Percentiles rank a stretch among this genome's conserved stretches.
Evolutionary conservation across 2,797 vertebrate species (phyloP).

Genomic region (Gymnothorax reevesii): DNA sequence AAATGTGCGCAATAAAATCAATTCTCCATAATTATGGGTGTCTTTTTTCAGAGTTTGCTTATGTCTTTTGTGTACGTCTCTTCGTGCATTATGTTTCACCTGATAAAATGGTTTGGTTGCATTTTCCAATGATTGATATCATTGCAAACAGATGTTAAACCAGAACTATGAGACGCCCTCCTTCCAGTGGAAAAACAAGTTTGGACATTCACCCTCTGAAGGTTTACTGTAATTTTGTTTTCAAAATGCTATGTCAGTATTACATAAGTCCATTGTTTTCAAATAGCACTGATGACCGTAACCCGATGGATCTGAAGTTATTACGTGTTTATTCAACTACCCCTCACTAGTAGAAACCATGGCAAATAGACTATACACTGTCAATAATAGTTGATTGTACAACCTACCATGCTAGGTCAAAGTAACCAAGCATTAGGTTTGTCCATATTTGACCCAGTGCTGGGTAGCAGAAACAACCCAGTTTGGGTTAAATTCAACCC

Average conservation of each 20-base stretch:
- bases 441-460: too few relatives aligned
- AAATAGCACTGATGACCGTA: too few relatives aligned
- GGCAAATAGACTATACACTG: background rate
- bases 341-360: background rate
- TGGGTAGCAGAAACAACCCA: too few relatives aligned
- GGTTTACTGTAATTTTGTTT: too few relatives aligned
- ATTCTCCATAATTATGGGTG: constrained; percentile 35
- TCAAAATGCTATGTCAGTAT: too few relatives aligned
- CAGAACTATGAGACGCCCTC: background rate
- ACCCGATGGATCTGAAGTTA: too few relatives aligned
- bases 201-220: background rate
- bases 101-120: background rate
- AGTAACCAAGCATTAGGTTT: too few relatives aligned
- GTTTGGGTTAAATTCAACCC: too few relatives aligned
- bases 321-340: background rate
- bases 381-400: background rate
- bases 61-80: background rate
- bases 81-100: background rate
- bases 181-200: background rate
- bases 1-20: constrained; percentile 76
- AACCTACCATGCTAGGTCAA: too few relatives aligned
- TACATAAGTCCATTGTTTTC: too few relatives aligned
- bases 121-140: background rate
- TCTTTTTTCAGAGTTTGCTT: background rate
- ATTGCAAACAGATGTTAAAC: background rate